Base-by-base conservation (phyloP, 2,888 invertebrate genomes). In the Drosophila neonasuta region DNA sequence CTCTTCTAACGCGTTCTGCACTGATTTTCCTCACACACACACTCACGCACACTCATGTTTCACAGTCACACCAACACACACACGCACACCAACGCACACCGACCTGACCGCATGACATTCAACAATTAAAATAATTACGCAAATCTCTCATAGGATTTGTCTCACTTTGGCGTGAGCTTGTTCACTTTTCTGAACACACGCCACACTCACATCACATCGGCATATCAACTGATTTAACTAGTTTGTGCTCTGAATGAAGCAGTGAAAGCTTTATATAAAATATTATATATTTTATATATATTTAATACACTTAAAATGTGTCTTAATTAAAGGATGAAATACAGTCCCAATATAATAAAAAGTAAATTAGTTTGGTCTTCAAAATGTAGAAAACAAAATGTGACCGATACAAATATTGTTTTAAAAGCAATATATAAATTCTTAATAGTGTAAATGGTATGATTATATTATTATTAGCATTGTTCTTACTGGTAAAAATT, bases 81-180 rank as follows among this genome's bases (percentile, higher is more conserved):
- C 24, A 24, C 24, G 6, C 24, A 24, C 24, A 24, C 20, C 20
- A 20, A 55, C 58, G 34, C 51, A 68, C 55, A 66, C 50, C 36
- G 50, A 72, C 74, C 82, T 78, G 71, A 80, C 85, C 87, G 68
- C 83, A 83, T 85, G 85, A 83, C 83, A 87, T 87, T 83, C 79
- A 86, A 87, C 86, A 86, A 86, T 86, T 86, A 87, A 86, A 86
- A 83, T 86, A 86, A 86, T 83, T 85, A 87, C 83, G 70, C 77
- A 76, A 79, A 80, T 77, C 78, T 80, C 85, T 81, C 80, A 72
- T 68, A 83, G 86, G 87, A 85, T 77, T 87, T 79, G 85, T 72
- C 72, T 65, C 73, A 67, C 73, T 68, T 73, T 69, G 61, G 69
- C 61, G 51, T 57, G 52, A 64, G 78, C 57, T 56, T 42, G 55